Evolutionary conservation across 2,888 invertebrate species (phyloP), one percentile per base, ranked within the genome.

Genomic region (Seladonia tumulorum): DNA sequence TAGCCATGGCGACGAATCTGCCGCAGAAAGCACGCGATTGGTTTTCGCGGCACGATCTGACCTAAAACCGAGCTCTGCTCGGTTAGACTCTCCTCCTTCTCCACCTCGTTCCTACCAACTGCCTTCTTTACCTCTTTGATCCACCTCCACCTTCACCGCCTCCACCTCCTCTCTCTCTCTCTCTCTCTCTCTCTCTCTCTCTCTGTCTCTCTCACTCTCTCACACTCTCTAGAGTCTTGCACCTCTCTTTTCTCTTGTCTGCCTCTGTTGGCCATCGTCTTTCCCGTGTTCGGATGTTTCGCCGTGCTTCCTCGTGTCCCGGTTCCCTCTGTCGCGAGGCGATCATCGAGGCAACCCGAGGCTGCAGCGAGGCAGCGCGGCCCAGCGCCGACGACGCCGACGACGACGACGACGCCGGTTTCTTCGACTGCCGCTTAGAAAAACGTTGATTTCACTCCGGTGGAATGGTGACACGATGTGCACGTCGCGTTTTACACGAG

Each of bases 31-130:
- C 92, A 87, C 90, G 85, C 90, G 90, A 94, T 94, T 94, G 93
- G 93, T 93, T 94, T 94, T 94, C 94, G 92, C 92, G 87, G 93
- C 94, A 94, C 94, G 94, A 94, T 94, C 91, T 94, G 94, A 94
- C 94, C 94, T 94, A 94, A 94, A 94, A 94, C 91, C 92, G 91
- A 88, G 89, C 88, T 85, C 79, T 47, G 82, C 87, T 92, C 92
- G 92, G 88, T 88, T 89, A 85, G 87, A 85, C 80, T 91, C 91
- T 91, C 89, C 89, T 89, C 88, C 75, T 53, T 47, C 72, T 63
- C 84, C 81, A 57, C 77, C 60, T 60, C 81, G 66, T 45, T 81
- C 63, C 82, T 76, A 60, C 79, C 85, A 29, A 49, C 81, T 71
- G 79, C 63, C 83, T 82, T 72, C 83, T 79, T 83, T 72, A 68